Evolutionary conservation across 2,113 vertebrate species (phyloP), one percentile per base, ranked within the genome.

Genomic region (Plectropomus leopardus): DNA sequence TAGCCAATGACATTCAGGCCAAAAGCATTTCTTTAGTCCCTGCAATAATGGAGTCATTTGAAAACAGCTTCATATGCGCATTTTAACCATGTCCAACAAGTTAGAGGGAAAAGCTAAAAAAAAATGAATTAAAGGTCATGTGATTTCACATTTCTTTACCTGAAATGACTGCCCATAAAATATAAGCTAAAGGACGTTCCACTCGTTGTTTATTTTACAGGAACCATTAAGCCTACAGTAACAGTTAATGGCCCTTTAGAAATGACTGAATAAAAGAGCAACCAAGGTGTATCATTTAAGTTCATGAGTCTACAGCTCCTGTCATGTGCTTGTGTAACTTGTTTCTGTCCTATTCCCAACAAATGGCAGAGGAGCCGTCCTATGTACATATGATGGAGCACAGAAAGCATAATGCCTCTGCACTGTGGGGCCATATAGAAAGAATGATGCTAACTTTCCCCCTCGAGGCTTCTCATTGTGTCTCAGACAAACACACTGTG

Each of bases 401-500:
- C 34, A 82, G 61, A 76, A 21, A 84, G 68, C 34, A 14, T 61
- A 66, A 45, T 77, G 55, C 47, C 59, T 76, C 34, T 17, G 78
- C 54, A 30, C 69, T 76, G 71, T 57, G 60, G 64, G 42, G 63
- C 69, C 51, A 72, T 63, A 76, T 71, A 83, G 78, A 63, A 72
- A 66, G 45, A 86, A 87, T 70, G 13, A 87, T 82, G 83, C 69
- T 63, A 42, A 80, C 66, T 60, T 82, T 82, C 86, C 77, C 89
- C 90, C 87, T 88, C 26, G 1, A 89, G 88, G 86, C 72, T 80
- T 86, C 77, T 80, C 60, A 81, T 84, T 85, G 84, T 91, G 77
- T 61, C 40, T 40, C 80, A 60, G 77, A 89, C 70, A 81, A 88
- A 88, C 74, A 80, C 66, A 69, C 67, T 65, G 60, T 73, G 68